Evolutionary conservation across 2,888 invertebrate species (phyloP), one percentile per base, ranked within the genome.

Genomic region (Ganaspis brasiliensis): DNA sequence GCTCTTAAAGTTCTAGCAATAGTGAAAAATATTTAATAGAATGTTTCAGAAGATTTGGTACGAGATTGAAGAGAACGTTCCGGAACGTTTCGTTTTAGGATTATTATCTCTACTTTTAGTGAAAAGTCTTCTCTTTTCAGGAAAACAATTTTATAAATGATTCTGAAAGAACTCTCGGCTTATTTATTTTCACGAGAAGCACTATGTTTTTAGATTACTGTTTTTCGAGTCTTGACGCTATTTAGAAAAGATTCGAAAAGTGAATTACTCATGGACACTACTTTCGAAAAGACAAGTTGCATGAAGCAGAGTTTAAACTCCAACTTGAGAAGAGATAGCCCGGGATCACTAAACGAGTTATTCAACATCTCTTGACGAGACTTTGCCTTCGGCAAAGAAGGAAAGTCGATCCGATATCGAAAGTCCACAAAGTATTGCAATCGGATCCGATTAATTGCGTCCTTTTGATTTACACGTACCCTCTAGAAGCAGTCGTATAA

Each of bases 401-500:
- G n/a, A 45, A 45, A 14, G 40, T 40, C n/a, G n/a, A 45, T 67
- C 45, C 4, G 67, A 45, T 67, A 67, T 45, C 67, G 67, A 1
- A 45, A 67, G 21, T 67, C 26, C 4, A n/a, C n/a, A 45, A 67
- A 67, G 67, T 45, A 67, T 67, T 67, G 67, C 45, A n/a, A 67
- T 67, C 67, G 40, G 24, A 24, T 45, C 67, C 67, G 24, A 67
- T 67, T n/a, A 67, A 67, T 45, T 67, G 26, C 67, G 40, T 45
- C 24, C 40, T n/a, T 67, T 45, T 67, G 45, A 67, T 67, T 67
- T 45, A 67, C 67, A 67, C 26, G 3, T 67, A 9, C 67, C 24
- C 67, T 67, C 45, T 1, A 45, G 45, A 45, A 67, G n/a, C n/a
- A 45, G n/a, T 24, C 26, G 26, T 45, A 26, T 45, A 67, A 26